Evolutionary conservation across 2,888 invertebrate species (phyloP), one percentile per base, ranked within the genome.

Genomic region (Phanerotoma sp.): DNA sequence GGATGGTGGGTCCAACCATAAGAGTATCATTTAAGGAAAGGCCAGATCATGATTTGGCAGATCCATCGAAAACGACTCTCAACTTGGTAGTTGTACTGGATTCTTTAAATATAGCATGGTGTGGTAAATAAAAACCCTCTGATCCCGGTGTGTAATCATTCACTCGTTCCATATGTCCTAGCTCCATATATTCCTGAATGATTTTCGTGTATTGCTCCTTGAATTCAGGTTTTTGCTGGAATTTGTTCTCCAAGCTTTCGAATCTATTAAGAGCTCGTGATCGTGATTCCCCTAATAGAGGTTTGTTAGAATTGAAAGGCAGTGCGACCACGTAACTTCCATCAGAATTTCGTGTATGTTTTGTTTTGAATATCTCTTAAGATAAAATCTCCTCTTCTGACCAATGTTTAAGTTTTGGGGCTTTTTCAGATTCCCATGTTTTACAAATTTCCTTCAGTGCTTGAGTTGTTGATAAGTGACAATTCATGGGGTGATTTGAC

Each of bases 71-170:
- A 3, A 58, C 52, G 1, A 55, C 50, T 11, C 58, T 30, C 0
- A 25, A 22, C n/a, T 58, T 57, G 4, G 54, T 58, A 1, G 51
- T 54, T 11, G 41, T 18, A 9, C 57, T 54, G n/a, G 40, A 51
- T 5, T 32, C 30, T 10, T 54, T 58, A 3, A 52, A 28, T 4
- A 58, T 51, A 7, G 55, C 53, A 28, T 62, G 64, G 32, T 65
- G 63, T 7, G 64, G 62, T 11, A 61, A 35, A 20, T 56, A 60
- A 5, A 46, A 51, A 18, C 60, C 60, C 4, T 22, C 40, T 38
- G 16, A 35, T n/a, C 20, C 28, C 21, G n/a, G n/a, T 21, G 28
- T 20, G 21, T 11, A n/a, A 16, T 41, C 42, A 4, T 22, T 11
- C 7, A 13, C 21, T 15, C 22, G 5, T 30, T 21, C 33, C 46